A percentile compares a stretch with the other conserved stretches of the same genome.
phyloP scores from a whole-genome alignment of 1,140 invertebrate species.

The Schlechtendalia chinensis region DNA sequence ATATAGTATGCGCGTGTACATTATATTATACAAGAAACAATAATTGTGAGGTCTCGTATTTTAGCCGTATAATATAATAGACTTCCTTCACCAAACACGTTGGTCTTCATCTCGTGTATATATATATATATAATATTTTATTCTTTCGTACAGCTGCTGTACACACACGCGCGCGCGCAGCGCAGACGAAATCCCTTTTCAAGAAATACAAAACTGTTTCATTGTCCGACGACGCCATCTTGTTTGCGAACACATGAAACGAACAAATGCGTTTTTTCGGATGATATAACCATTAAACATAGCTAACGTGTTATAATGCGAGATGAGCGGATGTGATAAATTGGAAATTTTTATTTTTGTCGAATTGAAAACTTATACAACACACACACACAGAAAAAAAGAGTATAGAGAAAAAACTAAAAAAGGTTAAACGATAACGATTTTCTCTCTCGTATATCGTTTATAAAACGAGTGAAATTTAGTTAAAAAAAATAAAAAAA shows the following conservation, averaged over 20 bases:
- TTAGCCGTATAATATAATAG: slow-evolving; percentile 21
- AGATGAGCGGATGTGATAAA: background rate
- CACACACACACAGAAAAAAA: too few relatives aligned
- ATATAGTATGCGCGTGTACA: background rate
- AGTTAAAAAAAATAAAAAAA: too few relatives aligned
- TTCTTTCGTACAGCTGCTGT: slow-evolving; percentile 25
- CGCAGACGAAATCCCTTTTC: slow-evolving; percentile 30
- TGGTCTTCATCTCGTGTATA: background rate
- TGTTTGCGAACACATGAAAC: slow-evolving; percentile 10
- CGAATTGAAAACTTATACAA: too few relatives aligned
- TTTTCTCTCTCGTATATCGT: too few relatives aligned
- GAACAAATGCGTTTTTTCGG: background rate
- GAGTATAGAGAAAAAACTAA: too few relatives aligned
- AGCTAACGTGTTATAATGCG: too few relatives aligned
- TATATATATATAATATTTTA: too few relatives aligned
- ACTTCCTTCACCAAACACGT: background rate
- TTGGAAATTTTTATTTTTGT: background rate
- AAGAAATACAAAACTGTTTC: slow-evolving; percentile 14
- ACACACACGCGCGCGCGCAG: background rate
- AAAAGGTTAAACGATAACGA: too few relatives aligned
- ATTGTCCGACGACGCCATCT: slow-evolving; percentile 34
- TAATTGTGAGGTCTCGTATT: slow-evolving; percentile 31
- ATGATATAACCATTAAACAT: too few relatives aligned
- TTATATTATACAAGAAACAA: slow-evolving; percentile 25
- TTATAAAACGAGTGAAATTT: too few relatives aligned